phyloP scores from a whole-genome alignment of 2,888 invertebrate species.

The Lepetodrilus schrolli region DNA sequence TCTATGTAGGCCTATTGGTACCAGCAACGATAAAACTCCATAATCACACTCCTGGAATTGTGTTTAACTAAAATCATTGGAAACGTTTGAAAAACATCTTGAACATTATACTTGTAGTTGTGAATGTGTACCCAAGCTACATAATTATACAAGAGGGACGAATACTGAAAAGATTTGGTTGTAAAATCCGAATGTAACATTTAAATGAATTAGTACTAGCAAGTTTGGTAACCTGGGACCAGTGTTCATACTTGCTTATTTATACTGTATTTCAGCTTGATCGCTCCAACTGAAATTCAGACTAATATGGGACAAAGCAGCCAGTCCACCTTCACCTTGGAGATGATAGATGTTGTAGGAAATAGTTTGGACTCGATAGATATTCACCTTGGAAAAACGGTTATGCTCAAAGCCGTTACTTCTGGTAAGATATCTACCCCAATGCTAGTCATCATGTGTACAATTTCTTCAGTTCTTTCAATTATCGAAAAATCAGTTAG shows the following conservation, averaged over 20 bases:
- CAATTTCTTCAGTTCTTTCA: background rate
- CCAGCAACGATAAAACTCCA: too few relatives aligned
- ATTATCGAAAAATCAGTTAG: background rate
- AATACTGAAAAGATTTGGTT: background rate
- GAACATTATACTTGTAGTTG: too few relatives aligned
- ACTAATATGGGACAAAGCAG: background rate
- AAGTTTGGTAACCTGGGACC: background rate
- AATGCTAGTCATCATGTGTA: too few relatives aligned
- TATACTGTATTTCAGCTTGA: background rate
- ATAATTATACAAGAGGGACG: background rate
- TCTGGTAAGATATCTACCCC: background rate
- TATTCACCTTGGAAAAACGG: background rate
- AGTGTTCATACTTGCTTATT: too few relatives aligned
- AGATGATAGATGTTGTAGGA: conserved; percentile 5
- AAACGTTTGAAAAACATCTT: too few relatives aligned
- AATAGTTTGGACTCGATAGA: background rate
- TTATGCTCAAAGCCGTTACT: background rate
- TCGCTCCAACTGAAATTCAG: conserved; percentile 1
- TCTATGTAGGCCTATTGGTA: too few relatives aligned
- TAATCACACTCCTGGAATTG: too few relatives aligned
- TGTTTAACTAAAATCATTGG: too few relatives aligned
- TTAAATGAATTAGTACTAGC: background rate
- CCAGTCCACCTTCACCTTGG: background rate
- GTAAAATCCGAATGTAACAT: background rate
- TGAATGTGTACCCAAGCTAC: too few relatives aligned